phyloP scores from a whole-genome alignment of 2,113 vertebrate species.

The Odocoileus hemionus region DNA sequence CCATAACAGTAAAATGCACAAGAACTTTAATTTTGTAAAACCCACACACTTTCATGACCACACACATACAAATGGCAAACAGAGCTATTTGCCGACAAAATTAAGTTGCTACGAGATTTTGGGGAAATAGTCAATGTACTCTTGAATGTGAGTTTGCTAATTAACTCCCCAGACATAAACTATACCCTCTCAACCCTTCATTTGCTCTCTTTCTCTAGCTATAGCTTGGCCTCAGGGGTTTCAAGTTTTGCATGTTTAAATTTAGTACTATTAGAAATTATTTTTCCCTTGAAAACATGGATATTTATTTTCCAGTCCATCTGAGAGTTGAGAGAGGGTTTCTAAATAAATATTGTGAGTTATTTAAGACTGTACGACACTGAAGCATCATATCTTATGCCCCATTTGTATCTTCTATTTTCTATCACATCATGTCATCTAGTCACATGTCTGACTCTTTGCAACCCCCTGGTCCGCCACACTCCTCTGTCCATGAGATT shows the following conservation, averaged over 20 bases:
- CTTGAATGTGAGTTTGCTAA: background rate
- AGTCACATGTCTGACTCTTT: background rate
- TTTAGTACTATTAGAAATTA: background rate
- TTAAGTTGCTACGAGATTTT: background rate
- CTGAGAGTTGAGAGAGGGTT: background rate
- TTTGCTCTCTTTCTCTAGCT: conserved; percentile 18
- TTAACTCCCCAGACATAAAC: background rate
- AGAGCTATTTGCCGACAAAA: background rate
- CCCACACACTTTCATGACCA: background rate
- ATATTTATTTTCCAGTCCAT: background rate
- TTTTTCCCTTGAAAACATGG: background rate
- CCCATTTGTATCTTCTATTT: background rate
- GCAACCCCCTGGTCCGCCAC: accelerated
- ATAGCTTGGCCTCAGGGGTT: background rate
- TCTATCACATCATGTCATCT: background rate
- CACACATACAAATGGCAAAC: background rate
- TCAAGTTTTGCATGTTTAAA: background rate
- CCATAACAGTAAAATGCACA: conserved; percentile 42
- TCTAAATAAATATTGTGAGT: conserved; percentile 5
- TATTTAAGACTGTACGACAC: background rate
- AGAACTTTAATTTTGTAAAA: background rate
- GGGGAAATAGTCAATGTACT: background rate
- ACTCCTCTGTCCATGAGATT: background rate
- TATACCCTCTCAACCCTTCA: conserved; percentile 30
- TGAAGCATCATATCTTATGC: background rate